Evolutionary conservation across 2,888 invertebrate genomes (phyloP).

Genomic region (Busseola fusca): DNA sequence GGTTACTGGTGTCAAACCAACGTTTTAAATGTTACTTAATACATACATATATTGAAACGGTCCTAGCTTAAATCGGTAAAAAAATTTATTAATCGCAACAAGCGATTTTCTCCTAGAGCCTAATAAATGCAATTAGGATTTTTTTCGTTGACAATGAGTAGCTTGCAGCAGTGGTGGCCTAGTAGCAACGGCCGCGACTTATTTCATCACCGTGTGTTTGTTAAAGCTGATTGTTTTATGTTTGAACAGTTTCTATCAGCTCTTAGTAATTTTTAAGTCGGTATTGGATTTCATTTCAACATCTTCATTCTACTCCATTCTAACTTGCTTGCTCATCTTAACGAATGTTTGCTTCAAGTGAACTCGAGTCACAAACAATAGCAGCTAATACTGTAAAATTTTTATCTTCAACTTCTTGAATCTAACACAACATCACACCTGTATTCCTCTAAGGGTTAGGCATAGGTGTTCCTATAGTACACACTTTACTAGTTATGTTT

Average conservation of each 20-base stretch:
- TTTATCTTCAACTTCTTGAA: background rate
- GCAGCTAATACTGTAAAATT: conserved; percentile 8
- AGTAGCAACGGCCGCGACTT: background rate
- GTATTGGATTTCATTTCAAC: background rate
- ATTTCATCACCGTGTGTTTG: background rate
- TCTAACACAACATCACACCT: background rate
- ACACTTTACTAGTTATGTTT: background rate
- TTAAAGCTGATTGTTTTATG: background rate
- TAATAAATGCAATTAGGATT: background rate
- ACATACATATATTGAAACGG: background rate
- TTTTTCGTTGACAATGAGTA: background rate
- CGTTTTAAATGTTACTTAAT: background rate
- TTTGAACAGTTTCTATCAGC: background rate
- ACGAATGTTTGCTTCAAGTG: background rate
- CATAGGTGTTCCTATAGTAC: background rate
- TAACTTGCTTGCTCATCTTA: background rate
- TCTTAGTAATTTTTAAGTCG: background rate
- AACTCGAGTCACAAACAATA: conserved; percentile 9
- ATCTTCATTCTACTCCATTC: background rate
- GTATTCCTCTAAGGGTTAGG: background rate
- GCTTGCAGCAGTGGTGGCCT: background rate
- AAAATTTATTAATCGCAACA: background rate
- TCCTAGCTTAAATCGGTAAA: too few species aligned
- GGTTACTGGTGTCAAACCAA: background rate
- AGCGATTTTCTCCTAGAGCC: background rate